Evolutionary conservation across 53 echinoderm and acorn worm species (phyloP), one percentile per base, ranked within the genome.

Genomic region (Henricia sp.): DNA sequence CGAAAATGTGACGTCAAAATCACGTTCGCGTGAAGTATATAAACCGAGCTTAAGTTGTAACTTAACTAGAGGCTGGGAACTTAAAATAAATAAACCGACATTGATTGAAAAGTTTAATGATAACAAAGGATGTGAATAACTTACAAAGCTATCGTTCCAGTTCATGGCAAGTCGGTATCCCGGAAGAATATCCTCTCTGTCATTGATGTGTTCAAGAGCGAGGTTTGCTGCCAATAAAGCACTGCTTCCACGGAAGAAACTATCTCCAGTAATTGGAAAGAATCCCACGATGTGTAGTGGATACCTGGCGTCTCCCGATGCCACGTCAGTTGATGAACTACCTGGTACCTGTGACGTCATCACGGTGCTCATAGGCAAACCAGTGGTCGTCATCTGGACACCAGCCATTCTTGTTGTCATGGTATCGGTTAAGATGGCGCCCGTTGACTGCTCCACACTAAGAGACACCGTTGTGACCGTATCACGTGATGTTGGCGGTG

Each of bases 161-260:
- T 90, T 74, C 29, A 93, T 60, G 34, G 65, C 72, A 16, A 93
- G 75, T 37, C 60, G 52, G 37, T 90, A 90, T 3, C 89, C 84
- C 9, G 83, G 70, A 3, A 93, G 70, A 14, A 93, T 77, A 34
- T 90, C 90, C 26, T 33, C 63, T 4, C 75, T 63, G 3, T 76
- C 82, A 46, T 93, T 93, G 87, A 93, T 84, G 65, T 93, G 87
- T 2, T 87, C 78, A 11, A 90, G 24, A n/a, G 93, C 93, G 50
- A 93, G 74, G 33, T 90, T 58, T 4, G 69, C 65, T 2, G 85
- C 80, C 57, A 73, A 29, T 21, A 67, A 50, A 50, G 67, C 75
- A 35, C 90, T 85, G 9, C 43, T 62, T 9, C 85, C 85, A 10
- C 85, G 68, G 39, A 63, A 40, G 28, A 90, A 85, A 50, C 80